Evolutionary conservation across 2,113 vertebrate species (phyloP), one percentile per base, ranked within the genome.

Genomic region (Rhabdomys dilectus): DNA sequence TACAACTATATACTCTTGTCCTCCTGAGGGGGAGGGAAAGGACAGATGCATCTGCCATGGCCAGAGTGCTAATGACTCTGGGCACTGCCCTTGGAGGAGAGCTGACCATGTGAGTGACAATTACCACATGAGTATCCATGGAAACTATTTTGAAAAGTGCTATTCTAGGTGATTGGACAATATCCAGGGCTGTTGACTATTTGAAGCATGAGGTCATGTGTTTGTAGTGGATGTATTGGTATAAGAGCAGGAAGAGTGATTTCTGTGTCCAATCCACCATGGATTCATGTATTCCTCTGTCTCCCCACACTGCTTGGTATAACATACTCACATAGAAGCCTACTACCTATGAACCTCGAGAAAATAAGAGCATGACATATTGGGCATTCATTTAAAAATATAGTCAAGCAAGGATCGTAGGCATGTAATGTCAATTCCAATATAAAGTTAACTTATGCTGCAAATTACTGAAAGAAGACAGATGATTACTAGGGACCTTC

Each of bases 391-490:
- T 45, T 94, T 96, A 64, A 88, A 94, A 95, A 68, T 53, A 75
- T 36, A 88, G 60, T 51, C 66, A 51, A 88, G 48, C 31, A 7
- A 89, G 26, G 75, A 22, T 78, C 4, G 26, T 15, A 17, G 53
- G 45, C 39, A 92, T 34, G 36, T 80, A 80, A 42, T 72, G n/a
- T 76, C 86, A 31, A 3, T 76, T 89, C 72, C 42, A 76, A 34
- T n/a, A 86, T 16, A 87, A 89, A 72, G 51, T 16, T 92, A 77
- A 72, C 17, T 36, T 72, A 22, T 39, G 16, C 45, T 93, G 26
- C 66, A 91, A 93, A 93, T 82, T 93, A 53, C 91, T 91, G 64
- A 96, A 86, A 64, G 21, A 13, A 0, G 26, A 82, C 6, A 86
- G 58, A 64, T 88, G 39, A 53, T 81, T 75, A 78, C 6, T 90